A percentile compares a stretch with the other conserved stretches of the same genome.
phyloP scores from a whole-genome alignment of 2,113 vertebrate species.

The Toxotes chatareus region DNA sequence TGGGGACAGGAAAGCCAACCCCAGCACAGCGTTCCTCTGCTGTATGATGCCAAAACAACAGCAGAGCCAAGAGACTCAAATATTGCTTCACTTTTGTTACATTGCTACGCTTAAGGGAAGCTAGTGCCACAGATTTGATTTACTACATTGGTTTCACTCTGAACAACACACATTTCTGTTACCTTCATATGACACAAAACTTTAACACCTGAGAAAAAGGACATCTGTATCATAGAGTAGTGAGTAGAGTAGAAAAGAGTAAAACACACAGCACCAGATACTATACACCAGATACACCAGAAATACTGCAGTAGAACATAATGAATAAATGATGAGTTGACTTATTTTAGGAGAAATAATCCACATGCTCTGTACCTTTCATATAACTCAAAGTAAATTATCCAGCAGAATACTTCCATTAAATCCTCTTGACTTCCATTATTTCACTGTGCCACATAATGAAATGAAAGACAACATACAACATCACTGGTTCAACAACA shows the following conservation, averaged over 20 bases:
- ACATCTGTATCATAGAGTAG: background rate
- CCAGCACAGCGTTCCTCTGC: slow-evolving; percentile 34
- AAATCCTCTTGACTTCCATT: slow-evolving; percentile 18
- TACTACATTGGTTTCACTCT: slow-evolving; percentile 38
- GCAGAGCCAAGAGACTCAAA: slow-evolving; percentile 40
- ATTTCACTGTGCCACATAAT: slow-evolving; percentile 7
- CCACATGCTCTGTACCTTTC: background rate
- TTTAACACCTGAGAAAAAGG: background rate
- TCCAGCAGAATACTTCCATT: slow-evolving; percentile 16
- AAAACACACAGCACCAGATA: background rate
- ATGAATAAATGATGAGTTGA: slow-evolving; percentile 21
- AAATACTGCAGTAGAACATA: background rate
- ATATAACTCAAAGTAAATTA: slow-evolving; percentile 3
- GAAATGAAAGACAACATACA: slow-evolving; percentile 10
- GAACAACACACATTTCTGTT: slow-evolving; percentile 37
- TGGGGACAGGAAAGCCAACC: slow-evolving; percentile 63
- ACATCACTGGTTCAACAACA: slow-evolving; percentile 25
- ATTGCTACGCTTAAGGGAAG: slow-evolving; percentile 58
- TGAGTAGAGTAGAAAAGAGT: background rate
- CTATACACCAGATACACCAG: no score
- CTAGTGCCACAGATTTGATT: slow-evolving; percentile 46
- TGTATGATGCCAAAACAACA: slow-evolving; percentile 51
- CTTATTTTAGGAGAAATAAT: slow-evolving; percentile 31
- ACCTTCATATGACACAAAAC: slow-evolving; percentile 24
- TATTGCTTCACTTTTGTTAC: slow-evolving; percentile 51